Conservation (phyloP, 2,113 vertebrate genomes). For the Ctenomys sociabilis region DNA sequence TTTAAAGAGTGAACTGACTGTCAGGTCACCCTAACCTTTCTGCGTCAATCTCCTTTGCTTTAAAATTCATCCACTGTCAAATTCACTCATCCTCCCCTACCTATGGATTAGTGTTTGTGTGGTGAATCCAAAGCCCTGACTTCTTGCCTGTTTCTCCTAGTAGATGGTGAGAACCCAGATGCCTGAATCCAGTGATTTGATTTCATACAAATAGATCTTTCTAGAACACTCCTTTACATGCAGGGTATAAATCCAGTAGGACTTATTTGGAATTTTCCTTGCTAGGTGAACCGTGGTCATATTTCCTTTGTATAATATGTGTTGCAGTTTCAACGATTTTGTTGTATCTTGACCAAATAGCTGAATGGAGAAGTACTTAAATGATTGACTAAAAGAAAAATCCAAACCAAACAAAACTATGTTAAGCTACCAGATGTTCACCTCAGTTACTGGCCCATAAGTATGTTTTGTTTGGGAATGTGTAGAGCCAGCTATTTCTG, state of each 20-base stretch:
- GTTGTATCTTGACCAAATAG: not conserved
- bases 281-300: not conserved
- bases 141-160: not conserved
- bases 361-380: not conserved
- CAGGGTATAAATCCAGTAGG: not conserved
- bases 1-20: constrained; percentile 51
- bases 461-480: not conserved
- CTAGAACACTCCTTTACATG: not conserved
- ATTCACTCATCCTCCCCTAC: constrained; percentile 28
- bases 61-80: constrained; percentile 31
- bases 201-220: constrained; percentile 24
- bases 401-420: not conserved
- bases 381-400: not conserved
- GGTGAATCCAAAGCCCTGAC: not conserved
- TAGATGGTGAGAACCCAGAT: constrained; percentile 35
- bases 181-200: not conserved
- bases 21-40: constrained; percentile 9
- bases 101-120: not conserved
- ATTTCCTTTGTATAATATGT: constrained; percentile 20
- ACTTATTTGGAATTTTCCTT: constrained; percentile 21
- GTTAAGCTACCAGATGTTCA: not conserved
- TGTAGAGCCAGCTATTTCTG: not conserved
- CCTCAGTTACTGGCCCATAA: not conserved
- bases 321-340: constrained; percentile 39
- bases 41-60: constrained; percentile 45